These are phyloP conservation scores for Dicyrtomina minuta DNA, from an alignment of 2,888 invertebrate species.

Conservation along the genomic window DNA sequence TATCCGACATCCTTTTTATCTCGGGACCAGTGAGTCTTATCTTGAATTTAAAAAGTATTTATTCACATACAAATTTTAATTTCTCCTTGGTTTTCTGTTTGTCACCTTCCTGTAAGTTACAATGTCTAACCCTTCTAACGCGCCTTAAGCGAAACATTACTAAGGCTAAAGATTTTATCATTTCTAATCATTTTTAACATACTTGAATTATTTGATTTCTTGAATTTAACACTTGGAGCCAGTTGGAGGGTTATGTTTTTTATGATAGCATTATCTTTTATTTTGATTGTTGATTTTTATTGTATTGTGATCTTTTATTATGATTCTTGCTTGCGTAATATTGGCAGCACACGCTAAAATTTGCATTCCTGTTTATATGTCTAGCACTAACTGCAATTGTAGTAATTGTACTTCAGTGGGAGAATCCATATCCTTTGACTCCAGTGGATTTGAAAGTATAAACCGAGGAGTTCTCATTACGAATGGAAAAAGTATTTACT, in stretches of 20 bases:
- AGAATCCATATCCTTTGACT: slow-evolving; percentile 69
- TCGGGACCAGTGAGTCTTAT: slow-evolving; percentile 36
- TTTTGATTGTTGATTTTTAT: neutral
- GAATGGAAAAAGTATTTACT: slow-evolving; percentile 59
- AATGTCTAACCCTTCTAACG: too few species aligned
- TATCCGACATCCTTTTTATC: slow-evolving; percentile 44
- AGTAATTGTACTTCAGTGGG: slow-evolving; percentile 66
- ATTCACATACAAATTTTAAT: too few species aligned
- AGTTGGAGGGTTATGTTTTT: neutral
- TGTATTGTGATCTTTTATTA: neutral
- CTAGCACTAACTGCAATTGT: slow-evolving; percentile 64
- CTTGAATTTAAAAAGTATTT: too few species aligned
- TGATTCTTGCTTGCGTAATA: too few species aligned
- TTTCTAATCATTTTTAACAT: too few species aligned
- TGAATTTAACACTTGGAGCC: neutral
- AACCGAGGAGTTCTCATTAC: slow-evolving; percentile 42
- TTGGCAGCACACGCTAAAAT: too few species aligned
- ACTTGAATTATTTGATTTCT: too few species aligned
- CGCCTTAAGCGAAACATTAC: too few species aligned
- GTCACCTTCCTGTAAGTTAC: too few species aligned
- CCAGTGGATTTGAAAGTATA: slow-evolving; percentile 59
- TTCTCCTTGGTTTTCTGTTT: too few species aligned
- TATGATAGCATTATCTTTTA: neutral
- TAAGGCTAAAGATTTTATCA: too few species aligned
- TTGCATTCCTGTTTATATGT: too few species aligned